Base-by-base conservation (phyloP, 64 coral and sea anemone genomes). In the Pocillopora damicornis region DNA sequence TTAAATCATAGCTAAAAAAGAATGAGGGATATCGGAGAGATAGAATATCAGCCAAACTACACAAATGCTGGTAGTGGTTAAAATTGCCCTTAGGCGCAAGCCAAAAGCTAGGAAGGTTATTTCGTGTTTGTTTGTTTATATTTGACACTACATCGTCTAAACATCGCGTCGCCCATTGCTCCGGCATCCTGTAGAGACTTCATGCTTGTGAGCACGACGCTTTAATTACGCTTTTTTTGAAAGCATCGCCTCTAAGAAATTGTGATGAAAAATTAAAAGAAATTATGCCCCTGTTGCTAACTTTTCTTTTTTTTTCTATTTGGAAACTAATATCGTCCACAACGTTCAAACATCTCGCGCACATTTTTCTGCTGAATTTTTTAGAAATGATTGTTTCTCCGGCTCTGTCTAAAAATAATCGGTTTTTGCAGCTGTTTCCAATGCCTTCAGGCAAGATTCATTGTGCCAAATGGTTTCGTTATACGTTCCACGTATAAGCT, bases 1-100 rank as follows among this genome's bases (percentile, higher is more conserved):
- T 58, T 20, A 51, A 71, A 66, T 85, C 81, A 85, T 38, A 37
- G 69, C 65, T 85, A 72, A 85, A 85, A 73, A 67, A 9, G 15
- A 81, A 63, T 15, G 26, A n/a, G 42, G 42, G 42, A 51, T 18
- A 30, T 85, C 20, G 62, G 63, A 65, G 20, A 38, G 57, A 72
- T 73, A 30, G 64, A 73, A 66, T 37, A 20, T 18, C 13, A 8
- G 42, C 64, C 63, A 85, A 66, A 2, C 81, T 63, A 22, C 25
- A 79, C n/a, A 61, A 2, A 34, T 79, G 59, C 60, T 8, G n/a
- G 9, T 23, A 71, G 67, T n/a, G 2, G 8, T 20, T 11, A 20
- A 25, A 20, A 72, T 73, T 85, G 37, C 22, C 80, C 61, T 72
- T 0, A 20, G 58, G 37, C 37, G 12, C 56, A 11, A 63, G 36